Evolutionary conservation across 2,888 invertebrate genomes (phyloP).

Genomic region (Amphimallon solstitiale): DNA sequence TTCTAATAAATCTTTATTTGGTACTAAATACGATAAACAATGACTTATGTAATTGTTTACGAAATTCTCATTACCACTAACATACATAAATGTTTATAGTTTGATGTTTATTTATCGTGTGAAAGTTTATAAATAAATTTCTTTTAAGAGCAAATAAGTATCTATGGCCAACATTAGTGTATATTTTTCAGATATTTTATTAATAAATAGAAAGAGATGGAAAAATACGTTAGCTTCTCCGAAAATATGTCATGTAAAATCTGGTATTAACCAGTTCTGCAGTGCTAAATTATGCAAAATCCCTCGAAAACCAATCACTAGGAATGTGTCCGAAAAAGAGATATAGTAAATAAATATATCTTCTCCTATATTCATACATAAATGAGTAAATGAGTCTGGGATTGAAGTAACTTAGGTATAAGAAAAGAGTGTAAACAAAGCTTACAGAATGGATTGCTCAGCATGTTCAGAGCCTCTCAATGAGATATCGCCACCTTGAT

Average conservation of each 20-base stretch:
- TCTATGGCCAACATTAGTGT: background rate
- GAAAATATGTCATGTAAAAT: background rate
- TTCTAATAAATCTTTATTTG: too few species aligned
- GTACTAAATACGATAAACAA: too few species aligned
- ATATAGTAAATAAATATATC: too few species aligned
- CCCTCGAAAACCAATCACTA: too few species aligned
- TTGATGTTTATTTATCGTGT: background rate
- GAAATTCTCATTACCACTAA: too few species aligned
- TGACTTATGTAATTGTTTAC: background rate
- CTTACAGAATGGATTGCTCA: conserved; percentile 20
- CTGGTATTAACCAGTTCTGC: conserved; percentile 23
- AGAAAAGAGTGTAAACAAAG: background rate
- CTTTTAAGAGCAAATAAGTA: too few species aligned
- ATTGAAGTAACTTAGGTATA: background rate
- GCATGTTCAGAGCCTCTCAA: conserved; percentile 52
- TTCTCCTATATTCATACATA: too few species aligned
- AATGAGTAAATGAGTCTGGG: background rate
- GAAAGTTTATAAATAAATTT: background rate
- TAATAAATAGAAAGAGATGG: background rate
- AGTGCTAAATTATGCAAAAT: background rate
- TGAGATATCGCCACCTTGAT: conserved; percentile 65
- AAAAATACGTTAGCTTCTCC: too few species aligned
- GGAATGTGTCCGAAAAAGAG: too few species aligned
- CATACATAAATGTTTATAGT: too few species aligned
- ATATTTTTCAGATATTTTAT: too few species aligned